These are phyloP conservation scores for Eupeodes luniger DNA, from an alignment of 2,888 invertebrate species.

Conservation along the genomic window DNA sequence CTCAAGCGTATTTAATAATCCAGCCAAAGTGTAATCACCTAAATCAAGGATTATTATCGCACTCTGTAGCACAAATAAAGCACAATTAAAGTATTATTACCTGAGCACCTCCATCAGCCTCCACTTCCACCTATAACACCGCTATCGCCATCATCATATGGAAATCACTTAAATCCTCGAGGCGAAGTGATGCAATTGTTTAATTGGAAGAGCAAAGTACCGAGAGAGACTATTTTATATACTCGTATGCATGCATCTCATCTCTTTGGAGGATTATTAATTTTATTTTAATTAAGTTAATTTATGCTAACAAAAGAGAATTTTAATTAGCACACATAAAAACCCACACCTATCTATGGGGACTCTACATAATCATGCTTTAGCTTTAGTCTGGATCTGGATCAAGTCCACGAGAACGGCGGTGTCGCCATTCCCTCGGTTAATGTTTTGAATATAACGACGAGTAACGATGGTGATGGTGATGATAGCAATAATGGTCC, in stretches of 20 bases:
- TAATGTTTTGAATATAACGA: slow-evolving; percentile 8
- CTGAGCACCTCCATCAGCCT: neutral
- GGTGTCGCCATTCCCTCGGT: neutral
- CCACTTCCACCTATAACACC: no score
- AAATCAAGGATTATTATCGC: slow-evolving; percentile 60
- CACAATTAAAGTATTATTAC: slow-evolving; percentile 42
- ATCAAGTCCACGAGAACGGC: neutral
- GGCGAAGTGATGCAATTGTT: neutral
- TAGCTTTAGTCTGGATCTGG: neutral
- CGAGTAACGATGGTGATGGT: neutral
- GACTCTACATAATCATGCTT: slow-evolving; percentile 4
- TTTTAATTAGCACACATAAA: slow-evolving; percentile 70
- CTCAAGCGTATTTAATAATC: slow-evolving; percentile 9
- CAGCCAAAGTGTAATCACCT: slow-evolving; percentile 53
- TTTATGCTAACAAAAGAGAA: slow-evolving; percentile 74
- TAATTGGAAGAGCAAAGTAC: neutral
- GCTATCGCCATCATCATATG: no score
- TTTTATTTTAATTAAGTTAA: slow-evolving; percentile 75
- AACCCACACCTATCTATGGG: slow-evolving; percentile 10
- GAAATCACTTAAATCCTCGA: slow-evolving; percentile 33
- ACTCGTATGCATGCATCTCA: slow-evolving; percentile 15
- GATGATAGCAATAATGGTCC: slow-evolving; percentile 15
- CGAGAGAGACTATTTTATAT: slow-evolving; percentile 36
- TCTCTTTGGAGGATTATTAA: slow-evolving; percentile 62
- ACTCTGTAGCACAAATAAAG: neutral